Conservation (phyloP, 2,797 vertebrate species). For the Scyliorhinus canicula region DNA sequence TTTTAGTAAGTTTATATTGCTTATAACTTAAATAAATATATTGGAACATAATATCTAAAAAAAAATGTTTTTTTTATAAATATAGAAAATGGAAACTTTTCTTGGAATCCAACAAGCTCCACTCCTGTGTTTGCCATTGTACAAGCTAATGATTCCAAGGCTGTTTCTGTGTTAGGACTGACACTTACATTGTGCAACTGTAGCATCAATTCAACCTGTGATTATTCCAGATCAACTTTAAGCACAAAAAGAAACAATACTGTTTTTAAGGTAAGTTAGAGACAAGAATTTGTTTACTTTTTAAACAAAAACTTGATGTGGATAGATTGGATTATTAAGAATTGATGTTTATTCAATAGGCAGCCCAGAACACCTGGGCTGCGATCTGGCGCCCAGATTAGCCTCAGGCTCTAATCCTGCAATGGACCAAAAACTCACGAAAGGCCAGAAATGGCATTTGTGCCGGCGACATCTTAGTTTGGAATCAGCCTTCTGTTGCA, state of each 20-base stretch:
- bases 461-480: no score
- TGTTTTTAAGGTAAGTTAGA: background rate
- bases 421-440: no score
- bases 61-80: background rate
- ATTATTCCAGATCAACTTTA: slow-evolving; percentile 11
- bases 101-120: slow-evolving; percentile 43
- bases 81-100: slow-evolving; percentile 40
- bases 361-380: background rate
- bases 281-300: background rate
- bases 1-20: background rate
- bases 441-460: no score
- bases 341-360: background rate
- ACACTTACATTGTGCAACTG: slow-evolving; percentile 44
- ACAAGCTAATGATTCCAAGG: slow-evolving; percentile 43
- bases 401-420: no score
- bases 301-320: background rate
- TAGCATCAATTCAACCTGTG: slow-evolving; percentile 43
- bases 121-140: slow-evolving; percentile 39
- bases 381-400: no score
- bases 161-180: slow-evolving; percentile 36
- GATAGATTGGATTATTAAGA: background rate
- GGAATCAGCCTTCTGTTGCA: no score
- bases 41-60: background rate
- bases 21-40: background rate
- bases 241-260: background rate